phyloP scores from a whole-genome alignment of 2,797 vertebrate genomes.

The Leptodactylus fallax region DNA sequence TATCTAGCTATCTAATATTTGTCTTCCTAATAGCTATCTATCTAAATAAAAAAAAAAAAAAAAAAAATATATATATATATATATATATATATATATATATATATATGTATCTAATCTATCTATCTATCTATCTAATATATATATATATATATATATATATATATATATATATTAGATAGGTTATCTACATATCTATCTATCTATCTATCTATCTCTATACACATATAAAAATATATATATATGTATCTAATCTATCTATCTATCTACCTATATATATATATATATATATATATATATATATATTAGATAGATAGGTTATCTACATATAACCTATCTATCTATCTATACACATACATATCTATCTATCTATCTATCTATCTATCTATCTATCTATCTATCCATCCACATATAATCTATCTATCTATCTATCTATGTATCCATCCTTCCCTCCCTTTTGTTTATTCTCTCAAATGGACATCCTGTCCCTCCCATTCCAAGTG shows the following conservation, averaged over 20 bases:
- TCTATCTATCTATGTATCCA: conserved; percentile 67
- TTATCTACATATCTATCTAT: not conserved
- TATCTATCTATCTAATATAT: not conserved
- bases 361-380: conserved; percentile 28
- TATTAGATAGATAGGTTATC: too few relatives aligned
- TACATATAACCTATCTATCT: not conserved
- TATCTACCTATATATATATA: conserved; percentile 3
- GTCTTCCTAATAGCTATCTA: not conserved
- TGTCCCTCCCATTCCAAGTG: conserved; percentile 83
- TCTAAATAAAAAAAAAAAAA: not conserved
- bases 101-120: not conserved
- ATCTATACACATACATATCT: conserved; percentile 1
- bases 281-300: too few relatives aligned
- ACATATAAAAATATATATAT: not conserved
- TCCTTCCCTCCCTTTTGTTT: conserved; percentile 29
- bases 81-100: not conserved
- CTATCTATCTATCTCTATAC: too few relatives aligned
- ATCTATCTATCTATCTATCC: conserved; percentile 7
- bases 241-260: not conserved
- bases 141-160: not conserved
- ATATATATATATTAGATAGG: not conserved
- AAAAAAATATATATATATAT: too few relatives aligned
- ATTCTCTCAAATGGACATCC: conserved; percentile 61
- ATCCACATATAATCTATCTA: not conserved
- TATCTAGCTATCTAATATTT: not conserved